Conservation (phyloP, 1,140 invertebrate species). For the Heliconius melpomene region DNA sequence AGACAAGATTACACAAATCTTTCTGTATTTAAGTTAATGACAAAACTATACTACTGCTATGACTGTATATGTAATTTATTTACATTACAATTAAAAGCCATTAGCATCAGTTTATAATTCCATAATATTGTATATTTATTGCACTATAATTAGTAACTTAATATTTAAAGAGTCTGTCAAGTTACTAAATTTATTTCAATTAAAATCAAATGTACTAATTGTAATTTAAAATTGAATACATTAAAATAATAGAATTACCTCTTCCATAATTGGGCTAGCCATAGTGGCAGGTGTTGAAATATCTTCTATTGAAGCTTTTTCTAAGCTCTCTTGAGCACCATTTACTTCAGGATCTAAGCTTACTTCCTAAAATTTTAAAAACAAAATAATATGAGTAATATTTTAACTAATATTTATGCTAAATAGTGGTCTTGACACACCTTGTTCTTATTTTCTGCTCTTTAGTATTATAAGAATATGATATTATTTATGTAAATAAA, state of each 20-base stretch:
- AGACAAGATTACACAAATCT: no score
- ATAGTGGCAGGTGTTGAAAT: slow-evolving; percentile 59
- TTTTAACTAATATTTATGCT: not conserved
- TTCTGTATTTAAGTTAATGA: no score
- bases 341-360: slow-evolving; percentile 74
- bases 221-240: not conserved
- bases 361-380: slow-evolving; percentile 65
- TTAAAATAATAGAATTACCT: slow-evolving; percentile 57
- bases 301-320: slow-evolving; percentile 78
- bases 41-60: no score
- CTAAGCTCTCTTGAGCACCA: slow-evolving; percentile 75
- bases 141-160: no score
- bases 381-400: not conserved
- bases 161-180: no score
- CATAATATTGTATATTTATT: no score
- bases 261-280: slow-evolving; percentile 80
- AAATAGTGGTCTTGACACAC: no score
- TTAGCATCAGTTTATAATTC: no score
- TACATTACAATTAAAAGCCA: no score
- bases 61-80: no score
- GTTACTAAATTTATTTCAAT: not conserved
- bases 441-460: no score
- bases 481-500: not conserved
- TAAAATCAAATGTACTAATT: not conserved
- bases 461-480: not conserved